Evolutionary conservation across 1,140 invertebrate genomes (phyloP).

Genomic region (Bombyx mori): DNA sequence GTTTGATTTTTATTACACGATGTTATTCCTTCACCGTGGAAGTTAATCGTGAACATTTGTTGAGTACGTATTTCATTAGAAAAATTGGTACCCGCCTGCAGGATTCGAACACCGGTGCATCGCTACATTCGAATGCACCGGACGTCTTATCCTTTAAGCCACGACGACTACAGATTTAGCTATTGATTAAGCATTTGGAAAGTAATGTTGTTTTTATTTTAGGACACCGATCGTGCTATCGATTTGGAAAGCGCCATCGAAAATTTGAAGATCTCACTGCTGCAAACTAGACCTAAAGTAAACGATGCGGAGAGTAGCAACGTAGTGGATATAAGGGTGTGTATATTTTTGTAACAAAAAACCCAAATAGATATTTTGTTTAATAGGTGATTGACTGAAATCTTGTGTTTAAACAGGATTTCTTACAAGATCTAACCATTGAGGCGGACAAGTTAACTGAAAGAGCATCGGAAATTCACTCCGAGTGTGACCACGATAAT

Average conservation of each 20-base stretch:
- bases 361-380: background rate
- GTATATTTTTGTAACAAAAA: constrained; percentile 4
- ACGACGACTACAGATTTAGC: no score
- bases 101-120: no score
- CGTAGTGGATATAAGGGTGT: constrained; percentile 47
- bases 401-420: constrained; percentile 23
- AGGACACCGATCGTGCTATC: constrained; percentile 28
- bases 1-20: no score
- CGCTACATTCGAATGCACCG: no score
- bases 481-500: no score
- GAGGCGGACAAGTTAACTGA: constrained; percentile 18
- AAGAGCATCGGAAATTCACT: background rate
- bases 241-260: constrained; percentile 36
- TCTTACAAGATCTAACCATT: constrained; percentile 30
- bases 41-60: no score
- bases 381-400: no score
- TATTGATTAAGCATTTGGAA: no score
- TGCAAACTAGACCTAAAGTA: constrained; percentile 23
- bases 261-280: constrained; percentile 32
- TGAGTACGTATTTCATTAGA: no score
- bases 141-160: no score
- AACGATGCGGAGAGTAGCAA: constrained; percentile 20
- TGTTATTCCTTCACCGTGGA: no score
- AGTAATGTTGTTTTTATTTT: background rate
- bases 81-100: no score